Evolutionary conservation across 2,113 vertebrate genomes (phyloP), one percentile per base, ranked within the genome.

Genomic region (Dromaius novaehollandiae): DNA sequence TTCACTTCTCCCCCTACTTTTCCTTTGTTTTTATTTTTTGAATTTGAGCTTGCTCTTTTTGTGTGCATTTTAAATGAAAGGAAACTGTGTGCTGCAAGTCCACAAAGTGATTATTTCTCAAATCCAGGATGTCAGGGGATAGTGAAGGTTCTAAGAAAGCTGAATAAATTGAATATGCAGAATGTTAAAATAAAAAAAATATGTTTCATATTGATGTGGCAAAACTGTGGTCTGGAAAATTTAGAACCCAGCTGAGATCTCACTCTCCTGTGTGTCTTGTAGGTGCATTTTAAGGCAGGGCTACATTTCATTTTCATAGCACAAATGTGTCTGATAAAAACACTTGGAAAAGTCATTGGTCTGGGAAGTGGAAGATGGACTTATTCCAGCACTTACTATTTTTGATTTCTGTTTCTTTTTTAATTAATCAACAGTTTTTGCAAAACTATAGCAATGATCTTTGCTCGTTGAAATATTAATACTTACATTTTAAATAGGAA

Each of bases 261-360:
- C 88, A 84, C n/a, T 89, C 77, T 51, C 15, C 5, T 4, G 2
- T 95, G 60, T 77, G 63, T 91, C 65, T 66, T 61, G 66, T 14
- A 86, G 44, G 22, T 44, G 50, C 34, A 38, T 32, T 89, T 86
- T 75, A 93, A 89, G 74, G 15, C 53, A 89, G 63, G 81, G 40
- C 80, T 93, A 24, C 20, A 14, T 76, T 96, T 65, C 73, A 65
- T 82, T 92, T 93, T 73, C 10, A 42, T 61, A 92, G 86, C 85
- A 60, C 20, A 96, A 94, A 93, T 76, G 84, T 22, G 42, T 82
- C 88, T 91, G 77, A 82, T 92, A 95, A 91, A 97, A 97, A 82
- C 30, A 82, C 44, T 73, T 50, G 13, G 53, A 88, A 85, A 96
- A 89, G 65, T 91, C 80, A 76, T 32, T 63, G 55, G 50, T 12